Conservation (phyloP, 2,113 vertebrate genomes). For the Istiophorus platypterus region DNA sequence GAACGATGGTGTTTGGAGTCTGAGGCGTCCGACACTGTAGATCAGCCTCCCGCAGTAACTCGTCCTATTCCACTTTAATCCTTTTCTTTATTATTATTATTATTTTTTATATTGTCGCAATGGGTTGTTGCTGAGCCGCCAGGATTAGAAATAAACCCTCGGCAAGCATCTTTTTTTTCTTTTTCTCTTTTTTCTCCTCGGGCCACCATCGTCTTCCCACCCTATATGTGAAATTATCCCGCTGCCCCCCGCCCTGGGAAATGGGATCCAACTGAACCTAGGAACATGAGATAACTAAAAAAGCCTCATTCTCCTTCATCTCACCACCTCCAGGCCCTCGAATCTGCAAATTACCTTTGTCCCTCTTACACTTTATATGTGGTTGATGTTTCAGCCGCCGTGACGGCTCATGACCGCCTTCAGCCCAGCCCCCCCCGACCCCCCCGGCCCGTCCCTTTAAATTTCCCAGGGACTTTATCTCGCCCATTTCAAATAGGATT, state of each 20-base stretch:
- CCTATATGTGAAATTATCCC: constrained; percentile 62
- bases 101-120: too few relatives aligned
- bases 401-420: constrained; percentile 4
- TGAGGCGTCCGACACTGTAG: too few relatives aligned
- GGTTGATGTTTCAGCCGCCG: constrained; percentile 36
- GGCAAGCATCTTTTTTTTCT: constrained; percentile 44
- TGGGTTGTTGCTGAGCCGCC: constrained; percentile 57
- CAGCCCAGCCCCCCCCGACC: too few relatives aligned
- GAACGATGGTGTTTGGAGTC: neutral
- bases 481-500: constrained; percentile 75
- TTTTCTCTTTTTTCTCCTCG: constrained; percentile 42
- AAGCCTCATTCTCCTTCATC: too few relatives aligned
- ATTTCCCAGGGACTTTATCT: constrained; percentile 74
- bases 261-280: constrained; percentile 59
- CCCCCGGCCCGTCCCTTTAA: constrained; percentile 55
- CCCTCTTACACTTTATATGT: constrained; percentile 30
- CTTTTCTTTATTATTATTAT: constrained; percentile 29
- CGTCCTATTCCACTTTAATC: neutral
- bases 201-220: constrained; percentile 57
- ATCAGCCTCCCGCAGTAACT: constrained; percentile 6
- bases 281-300: constrained; percentile 52
- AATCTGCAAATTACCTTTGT: constrained; percentile 57
- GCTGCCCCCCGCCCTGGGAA: constrained; percentile 43
- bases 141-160: constrained; percentile 66
- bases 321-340: constrained; percentile 4